Conservation (phyloP, 2,888 invertebrate species). For the Pristionchus mayeri region DNA sequence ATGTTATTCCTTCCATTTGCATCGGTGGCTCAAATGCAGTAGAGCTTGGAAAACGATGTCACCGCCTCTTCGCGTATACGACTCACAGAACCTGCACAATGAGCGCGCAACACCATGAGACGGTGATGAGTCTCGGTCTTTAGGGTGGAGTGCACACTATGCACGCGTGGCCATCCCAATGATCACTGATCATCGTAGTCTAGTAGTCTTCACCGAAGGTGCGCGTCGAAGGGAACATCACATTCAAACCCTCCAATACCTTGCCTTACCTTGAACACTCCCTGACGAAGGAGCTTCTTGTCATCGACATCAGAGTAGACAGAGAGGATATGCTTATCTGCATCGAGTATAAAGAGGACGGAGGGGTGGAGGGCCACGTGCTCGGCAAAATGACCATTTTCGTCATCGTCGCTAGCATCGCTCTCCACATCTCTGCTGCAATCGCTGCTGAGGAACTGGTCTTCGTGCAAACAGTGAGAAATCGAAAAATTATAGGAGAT, state of each 20-base stretch:
- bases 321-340: conserved; percentile 27
- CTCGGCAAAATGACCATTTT: neutral
- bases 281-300: neutral
- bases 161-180: neutral
- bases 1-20: too few species aligned
- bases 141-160: too few species aligned
- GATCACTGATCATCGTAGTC: conserved; percentile 4
- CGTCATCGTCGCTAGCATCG: neutral
- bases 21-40: too few species aligned
- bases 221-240: conserved; percentile 14
- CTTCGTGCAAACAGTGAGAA: conserved; percentile 9
- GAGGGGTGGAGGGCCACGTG: neutral
- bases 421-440: neutral
- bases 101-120: too few species aligned
- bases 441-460: neutral
- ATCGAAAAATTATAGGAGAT: neutral
- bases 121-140: too few species aligned
- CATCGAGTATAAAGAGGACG: neutral
- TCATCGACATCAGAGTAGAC: conserved; percentile 19
- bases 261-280: neutral
- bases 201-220: neutral
- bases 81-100: too few species aligned
- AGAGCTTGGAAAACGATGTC: too few species aligned
- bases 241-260: neutral
- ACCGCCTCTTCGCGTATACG: too few species aligned